phyloP scores from a whole-genome alignment of 2,113 vertebrate genomes.

The Phodopus roborovskii region DNA sequence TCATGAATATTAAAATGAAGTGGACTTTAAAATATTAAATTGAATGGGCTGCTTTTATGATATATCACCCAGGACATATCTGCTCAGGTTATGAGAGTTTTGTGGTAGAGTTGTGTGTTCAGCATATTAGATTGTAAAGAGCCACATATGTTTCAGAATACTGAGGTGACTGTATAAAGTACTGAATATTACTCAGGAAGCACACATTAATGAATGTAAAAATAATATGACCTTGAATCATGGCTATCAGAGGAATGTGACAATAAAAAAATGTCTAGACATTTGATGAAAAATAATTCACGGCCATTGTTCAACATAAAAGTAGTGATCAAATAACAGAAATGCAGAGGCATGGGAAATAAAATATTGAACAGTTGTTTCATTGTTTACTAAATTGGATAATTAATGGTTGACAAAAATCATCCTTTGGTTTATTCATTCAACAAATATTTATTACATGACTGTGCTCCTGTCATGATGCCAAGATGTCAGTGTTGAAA shows the following conservation, averaged over 20 bases:
- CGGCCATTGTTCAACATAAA: background rate
- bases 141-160: background rate
- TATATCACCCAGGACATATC: background rate
- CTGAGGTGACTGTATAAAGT: background rate
- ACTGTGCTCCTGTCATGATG: background rate
- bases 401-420: background rate
- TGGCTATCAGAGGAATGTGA: background rate
- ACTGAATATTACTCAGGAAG: background rate
- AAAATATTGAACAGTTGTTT: background rate
- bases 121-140: background rate
- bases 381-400: background rate
- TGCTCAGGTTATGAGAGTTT: background rate
- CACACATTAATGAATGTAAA: background rate
- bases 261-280: background rate
- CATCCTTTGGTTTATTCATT: slow-evolving; percentile 19
- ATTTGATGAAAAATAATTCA: background rate
- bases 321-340: background rate
- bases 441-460: background rate
- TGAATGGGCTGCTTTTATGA: background rate
- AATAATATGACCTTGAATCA: background rate
- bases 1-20: background rate
- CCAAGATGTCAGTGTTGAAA: background rate
- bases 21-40: background rate
- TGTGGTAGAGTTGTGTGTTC: background rate
- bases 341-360: background rate